Evolutionary conservation across 2,113 vertebrate species (phyloP).

Genomic region (Corythoichthys haematopterus): DNA sequence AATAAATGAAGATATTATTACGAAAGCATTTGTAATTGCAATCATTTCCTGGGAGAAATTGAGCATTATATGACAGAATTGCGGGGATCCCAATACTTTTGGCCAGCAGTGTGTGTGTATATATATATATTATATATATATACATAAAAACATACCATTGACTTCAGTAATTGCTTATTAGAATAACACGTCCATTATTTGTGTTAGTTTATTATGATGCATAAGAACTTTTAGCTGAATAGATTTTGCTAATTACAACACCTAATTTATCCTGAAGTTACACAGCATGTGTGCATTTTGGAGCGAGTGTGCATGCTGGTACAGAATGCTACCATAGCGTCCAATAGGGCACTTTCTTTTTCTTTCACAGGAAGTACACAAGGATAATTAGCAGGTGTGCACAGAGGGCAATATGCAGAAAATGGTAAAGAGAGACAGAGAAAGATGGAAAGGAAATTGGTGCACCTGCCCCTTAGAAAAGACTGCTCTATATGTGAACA

Average conservation of each 20-base stretch:
- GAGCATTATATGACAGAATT: too few relatives aligned
- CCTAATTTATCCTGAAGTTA: too few relatives aligned
- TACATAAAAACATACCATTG: too few relatives aligned
- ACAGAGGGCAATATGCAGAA: conserved; percentile 43
- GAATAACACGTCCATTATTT: not conserved
- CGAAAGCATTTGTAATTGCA: too few relatives aligned
- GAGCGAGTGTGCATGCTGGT: conserved; percentile 5
- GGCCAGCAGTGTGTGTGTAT: too few relatives aligned
- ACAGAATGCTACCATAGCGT: not conserved
- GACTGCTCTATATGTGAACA: conserved; percentile 40
- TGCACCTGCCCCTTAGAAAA: conserved; percentile 47
- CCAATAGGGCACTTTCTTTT: conserved; percentile 32
- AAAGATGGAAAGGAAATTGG: conserved; percentile 56
- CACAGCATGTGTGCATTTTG: not conserved
- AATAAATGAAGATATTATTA: too few relatives aligned
- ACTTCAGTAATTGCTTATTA: too few relatives aligned
- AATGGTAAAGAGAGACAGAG: conserved; percentile 13
- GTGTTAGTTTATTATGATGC: not conserved
- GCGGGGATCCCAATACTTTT: too few relatives aligned
- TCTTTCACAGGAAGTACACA: conserved; percentile 31
- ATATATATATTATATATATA: too few relatives aligned
- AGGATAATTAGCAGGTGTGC: conserved; percentile 61
- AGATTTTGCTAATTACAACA: too few relatives aligned
- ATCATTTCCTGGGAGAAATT: too few relatives aligned
- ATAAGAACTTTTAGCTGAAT: not conserved